Evolutionary conservation across 2,113 vertebrate genomes (phyloP).

Genomic region (Anguilla rostrata): DNA sequence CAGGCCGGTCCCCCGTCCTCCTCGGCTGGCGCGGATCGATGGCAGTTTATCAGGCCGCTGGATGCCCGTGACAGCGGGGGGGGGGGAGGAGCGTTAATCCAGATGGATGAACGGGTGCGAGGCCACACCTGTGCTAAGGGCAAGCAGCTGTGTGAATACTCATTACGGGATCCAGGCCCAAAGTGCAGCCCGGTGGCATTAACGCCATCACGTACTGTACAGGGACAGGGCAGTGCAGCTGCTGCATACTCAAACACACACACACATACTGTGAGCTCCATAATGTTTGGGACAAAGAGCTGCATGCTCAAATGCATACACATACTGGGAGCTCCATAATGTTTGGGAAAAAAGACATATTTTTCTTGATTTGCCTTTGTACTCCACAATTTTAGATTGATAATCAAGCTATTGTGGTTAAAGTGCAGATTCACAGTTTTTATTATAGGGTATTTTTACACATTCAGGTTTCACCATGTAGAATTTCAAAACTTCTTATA

Average conservation of each 20-base stretch:
- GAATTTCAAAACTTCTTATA: too few species aligned
- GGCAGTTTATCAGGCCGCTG: slow-evolving; percentile 9
- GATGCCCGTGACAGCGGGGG: not conserved
- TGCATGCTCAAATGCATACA: too few species aligned
- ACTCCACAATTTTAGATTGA: too few species aligned
- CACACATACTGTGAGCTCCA: not conserved
- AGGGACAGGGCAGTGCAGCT: not conserved
- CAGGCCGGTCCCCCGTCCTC: not conserved
- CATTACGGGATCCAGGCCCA: slow-evolving; percentile 35
- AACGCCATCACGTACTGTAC: slow-evolving; percentile 38
- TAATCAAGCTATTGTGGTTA: too few species aligned
- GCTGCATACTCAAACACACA: not conserved
- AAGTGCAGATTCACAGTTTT: too few species aligned
- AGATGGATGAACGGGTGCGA: not conserved
- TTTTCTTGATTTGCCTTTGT: too few species aligned
- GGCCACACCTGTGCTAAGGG: slow-evolving; percentile 35
- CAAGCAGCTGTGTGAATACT: slow-evolving; percentile 41
- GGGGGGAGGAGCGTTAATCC: not conserved
- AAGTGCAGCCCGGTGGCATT: slow-evolving; percentile 41
- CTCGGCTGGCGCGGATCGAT: slow-evolving; percentile 12
- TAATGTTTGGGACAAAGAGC: not conserved
- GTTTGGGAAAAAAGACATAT: too few species aligned
- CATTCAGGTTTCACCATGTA: too few species aligned
- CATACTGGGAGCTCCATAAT: too few species aligned
- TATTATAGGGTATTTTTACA: too few species aligned